Base-by-base conservation (phyloP, 2,113 vertebrate species). In the Bostrychus sinensis region DNA sequence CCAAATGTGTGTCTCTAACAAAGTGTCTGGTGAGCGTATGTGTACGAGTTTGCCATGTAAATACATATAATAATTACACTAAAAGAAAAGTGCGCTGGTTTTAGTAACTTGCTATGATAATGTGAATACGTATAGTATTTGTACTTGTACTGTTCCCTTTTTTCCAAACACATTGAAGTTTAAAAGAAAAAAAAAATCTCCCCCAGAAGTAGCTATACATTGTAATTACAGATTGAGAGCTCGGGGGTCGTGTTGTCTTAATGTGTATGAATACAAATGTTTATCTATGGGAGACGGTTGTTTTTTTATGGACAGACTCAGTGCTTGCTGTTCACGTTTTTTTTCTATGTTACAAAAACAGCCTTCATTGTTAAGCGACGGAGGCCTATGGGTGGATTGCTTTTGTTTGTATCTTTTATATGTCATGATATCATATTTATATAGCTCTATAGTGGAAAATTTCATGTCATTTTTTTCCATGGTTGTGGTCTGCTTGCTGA, bases 401-500 rank as follows among this genome's bases (percentile, higher is more conserved):
- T 57, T 83, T 56, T 60, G 77, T 90, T 89, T 89, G 73, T 87
- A 87, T 86, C 74, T 86, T 86, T 91, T 88, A 84, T 88, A 86
- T 87, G 88, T 88, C 86, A 81, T 81, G 66, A 66, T 89, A 84
- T 86, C 86, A 82, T 91, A 90, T 90, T 90, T 91, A 88, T 91
- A 89, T 88, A 87, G 84, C 63, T 78, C 74, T 82, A 62, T 85
- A 84, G 84, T 88, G 77, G 78, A 84, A 48, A 70, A 77, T 38
- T 70, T 80, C 77, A 86, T 83, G 85, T 90, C 82, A 67, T 86
- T 84, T 80, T 79, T 86, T 86, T 86, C 83, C 82, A 91, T 91
- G 88, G 83, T 87, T 69, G 83, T 89, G 85, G 85, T 91, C 88
- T 91, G 91, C 91, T 91, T 92, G 91, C 88, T 90, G 80, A 88